Base-by-base conservation (phyloP, 1,140 invertebrate genomes). In the Pseudomyrmex dendroicus region DNA sequence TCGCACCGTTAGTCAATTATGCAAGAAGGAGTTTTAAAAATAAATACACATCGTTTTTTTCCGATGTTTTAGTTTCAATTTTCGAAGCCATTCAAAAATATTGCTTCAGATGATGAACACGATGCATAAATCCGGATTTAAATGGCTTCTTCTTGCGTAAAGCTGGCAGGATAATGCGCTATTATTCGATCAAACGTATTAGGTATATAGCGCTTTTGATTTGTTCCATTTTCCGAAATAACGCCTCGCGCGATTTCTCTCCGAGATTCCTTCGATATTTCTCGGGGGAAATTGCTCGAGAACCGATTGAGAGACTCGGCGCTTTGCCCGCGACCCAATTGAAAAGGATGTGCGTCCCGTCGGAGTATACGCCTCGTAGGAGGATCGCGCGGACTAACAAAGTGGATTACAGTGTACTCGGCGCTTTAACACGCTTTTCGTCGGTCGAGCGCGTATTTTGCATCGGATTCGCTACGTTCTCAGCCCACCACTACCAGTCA, bases 331-430 rank as follows among this genome's bases (percentile, higher is more conserved):
- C 54, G 54, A 46, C 54, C 44, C 66, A 57, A 22, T 70, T 70
- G 64, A 78, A 64, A 54, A 50, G 44, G 54, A 76, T 70, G 57
- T 54, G 57, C 64, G 15, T 70, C 46, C 44, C 50, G 20, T 15
- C 48, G 2, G 15, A 59, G 54, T 59, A 35, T 35, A 22, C 52
- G 52, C 20, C 72, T 73, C n/a, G 25, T 52, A 63, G 48, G 12
- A 83, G 84, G 83, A 76, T 35, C 35, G 35, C 84, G 44, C 66
- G 22, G 72, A 57, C 63, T 63, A 56, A 63, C 67, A 87, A 84
- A 87, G 86, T 87, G 85, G 73, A 87, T 87, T 86, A 86, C 86
- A 67, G 56, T 61, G 59, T 68, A 59, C 35, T 62, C 73, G 10
- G 48, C 17, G 59, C 20, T 83, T 63, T 67, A 78, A 62, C 86